Evolutionary conservation across 1,140 invertebrate genomes (phyloP), one percentile per base, ranked within the genome.

Genomic region (Calephelis nemesis): DNA sequence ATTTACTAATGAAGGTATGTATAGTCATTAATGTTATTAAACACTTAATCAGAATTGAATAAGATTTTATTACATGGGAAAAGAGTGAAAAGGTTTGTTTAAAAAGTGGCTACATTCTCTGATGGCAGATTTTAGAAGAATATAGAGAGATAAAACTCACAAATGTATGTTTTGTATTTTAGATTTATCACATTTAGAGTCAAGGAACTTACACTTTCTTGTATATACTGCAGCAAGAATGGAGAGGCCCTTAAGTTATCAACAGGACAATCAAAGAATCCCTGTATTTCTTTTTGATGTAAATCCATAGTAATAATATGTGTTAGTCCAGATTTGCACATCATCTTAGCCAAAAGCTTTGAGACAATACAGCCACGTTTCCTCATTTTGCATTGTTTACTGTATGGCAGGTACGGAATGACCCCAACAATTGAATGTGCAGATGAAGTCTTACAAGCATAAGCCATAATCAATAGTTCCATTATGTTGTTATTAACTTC

Each of bases 401-500:
- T 98, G 92, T 99, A 99, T 12, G 99, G 99, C 74, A 99, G 92
- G 88, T 99, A 99, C 3, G 99, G 99, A 90, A 99, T 97, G 5
- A 99, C 98, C 7, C 98, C 99, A 58, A 99, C 97, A 81, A 99
- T 98, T 62, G 97, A 99, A 70, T 97, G 95, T 7, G 98, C 98
- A 62, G 97, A 99, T 5, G 98, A 99, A 6, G 99, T 99, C 92
- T 99, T 99, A 90, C 98, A 99, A 48, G 98, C 98, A 93, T 99
- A 99, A 8, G 98, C 98, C 96, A 99, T 98, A 64, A 99, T 99
- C 69, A 99, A 92, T 72, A 99, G 92, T 89, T 99, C 99, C 98
- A 99, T 99, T 67, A 99, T 98, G 82, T 99, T 98, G 88, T 99
- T 99, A 90, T 99, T 99, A 8, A 99, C 97, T 94, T 99, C 97